These are phyloP conservation scores for Bombus breviceps DNA, from an alignment of 1,140 invertebrate species.

Conservation along the genomic window DNA sequence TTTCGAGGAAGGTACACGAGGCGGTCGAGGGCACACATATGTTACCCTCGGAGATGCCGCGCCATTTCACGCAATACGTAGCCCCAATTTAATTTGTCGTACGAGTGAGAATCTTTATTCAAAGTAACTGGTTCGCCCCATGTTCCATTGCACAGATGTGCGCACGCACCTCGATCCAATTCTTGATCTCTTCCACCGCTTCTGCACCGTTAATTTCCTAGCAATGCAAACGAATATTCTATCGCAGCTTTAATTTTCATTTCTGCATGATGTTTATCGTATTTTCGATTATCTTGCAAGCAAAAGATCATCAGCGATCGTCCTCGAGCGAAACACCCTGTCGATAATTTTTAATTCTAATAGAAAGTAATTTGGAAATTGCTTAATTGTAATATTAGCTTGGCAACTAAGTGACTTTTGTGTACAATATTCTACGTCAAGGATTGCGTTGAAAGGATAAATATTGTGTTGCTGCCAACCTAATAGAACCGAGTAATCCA, in stretches of 20 bases:
- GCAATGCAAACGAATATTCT: not conserved
- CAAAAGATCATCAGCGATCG: not conserved
- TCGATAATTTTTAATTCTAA: too few relatives aligned
- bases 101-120: constrained; percentile 30
- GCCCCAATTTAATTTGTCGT: constrained; percentile 52
- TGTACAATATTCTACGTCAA: too few relatives aligned
- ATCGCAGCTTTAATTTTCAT: not conserved
- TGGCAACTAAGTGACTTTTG: too few relatives aligned
- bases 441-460: too few relatives aligned
- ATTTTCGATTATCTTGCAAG: too few relatives aligned
- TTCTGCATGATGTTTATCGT: too few relatives aligned
- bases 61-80: constrained; percentile 74
- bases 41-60: constrained; percentile 71
- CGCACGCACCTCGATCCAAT: not conserved
- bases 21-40: constrained; percentile 75
- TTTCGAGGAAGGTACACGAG: constrained; percentile 40
- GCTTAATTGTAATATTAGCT: too few relatives aligned
- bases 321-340: too few relatives aligned
- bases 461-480: too few relatives aligned
- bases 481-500: too few relatives aligned
- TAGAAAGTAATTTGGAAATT: too few relatives aligned
- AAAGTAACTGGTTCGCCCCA: constrained; percentile 23
- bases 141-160: not conserved
- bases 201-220: not conserved
- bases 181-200: too few relatives aligned